Evolutionary conservation across 2,113 vertebrate species (phyloP), one percentile per base, ranked within the genome.

Genomic region (Benitochromis conjunctus): DNA sequence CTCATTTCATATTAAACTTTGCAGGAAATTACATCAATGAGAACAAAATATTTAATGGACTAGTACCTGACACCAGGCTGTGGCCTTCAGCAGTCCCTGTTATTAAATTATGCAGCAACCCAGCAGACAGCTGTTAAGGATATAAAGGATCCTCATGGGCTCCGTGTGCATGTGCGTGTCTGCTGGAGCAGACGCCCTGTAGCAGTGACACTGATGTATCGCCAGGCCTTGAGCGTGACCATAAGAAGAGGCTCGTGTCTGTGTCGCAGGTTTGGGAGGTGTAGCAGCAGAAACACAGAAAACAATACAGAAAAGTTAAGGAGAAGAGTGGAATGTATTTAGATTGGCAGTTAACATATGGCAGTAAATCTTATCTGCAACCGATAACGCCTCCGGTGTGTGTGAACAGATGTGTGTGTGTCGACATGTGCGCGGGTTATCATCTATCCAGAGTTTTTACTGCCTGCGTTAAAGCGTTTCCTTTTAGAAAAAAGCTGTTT

Each of bases 201-300:
- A 57, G 79, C 86, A 82, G 80, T 91, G 86, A 90, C 80, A 81
- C 82, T 92, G 94, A 92, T 90, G 48, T 88, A 92, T 88, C 81
- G 82, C 87, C 82, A 85, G 87, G 89, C 84, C 88, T 88, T 85
- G 82, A 89, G 94, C 38, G 6, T 89, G 83, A 89, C 82, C 19
- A 6, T 16, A 77, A 87, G 83, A 48, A 79, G 77, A 81, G 71
- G 56, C 43, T 13, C 26, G 21, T 14, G 43, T 24, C 58, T 36
- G n/a, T 43, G 38, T 78, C 3, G 5, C 29, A 5, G 34, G 36
- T 34, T 51, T 82, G 18, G 8, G 53, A 56, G 58, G 7, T 69
- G 38, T 4, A 36, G 56, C 60, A 43, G 21, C 7, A 62, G 46
- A 69, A 58, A 76, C n/a, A 38, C 21, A n/a, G 77, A 88, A 79